phyloP scores from a whole-genome alignment of 2,888 invertebrate genomes.

The Lepeophtheirus nordmannii region DNA sequence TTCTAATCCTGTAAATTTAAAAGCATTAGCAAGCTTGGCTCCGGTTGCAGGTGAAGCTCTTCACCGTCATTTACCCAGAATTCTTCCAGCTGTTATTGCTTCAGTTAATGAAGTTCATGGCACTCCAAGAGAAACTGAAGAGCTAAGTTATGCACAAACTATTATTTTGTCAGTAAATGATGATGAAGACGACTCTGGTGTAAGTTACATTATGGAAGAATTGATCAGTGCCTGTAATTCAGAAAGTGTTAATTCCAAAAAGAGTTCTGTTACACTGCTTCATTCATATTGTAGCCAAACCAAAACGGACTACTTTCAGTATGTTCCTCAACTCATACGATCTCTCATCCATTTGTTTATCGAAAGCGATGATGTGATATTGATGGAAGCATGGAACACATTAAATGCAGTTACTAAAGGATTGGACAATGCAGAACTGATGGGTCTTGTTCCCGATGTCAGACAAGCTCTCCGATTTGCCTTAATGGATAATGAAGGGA shows the following conservation, averaged over 20 bases:
- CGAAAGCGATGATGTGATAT: slow-evolving; percentile 59
- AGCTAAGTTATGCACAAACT: slow-evolving; percentile 71
- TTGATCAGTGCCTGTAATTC: slow-evolving; percentile 58
- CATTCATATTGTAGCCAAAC: slow-evolving; percentile 79
- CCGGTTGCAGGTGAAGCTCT: slow-evolving; percentile 87
- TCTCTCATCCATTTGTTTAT: slow-evolving; percentile 72
- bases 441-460: slow-evolving; percentile 71
- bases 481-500: slow-evolving; percentile 60
- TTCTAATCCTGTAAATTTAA: slow-evolving; percentile 71
- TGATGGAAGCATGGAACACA: slow-evolving; percentile 32
- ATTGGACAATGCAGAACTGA: slow-evolving; percentile 64
- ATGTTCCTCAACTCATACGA: slow-evolving; percentile 70
- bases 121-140: slow-evolving; percentile 43
- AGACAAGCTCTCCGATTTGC: slow-evolving; percentile 83
- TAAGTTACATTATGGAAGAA: slow-evolving; percentile 70
- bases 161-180: slow-evolving; percentile 80
- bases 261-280: slow-evolving; percentile 69
- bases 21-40: slow-evolving; percentile 79
- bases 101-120: slow-evolving; percentile 55
- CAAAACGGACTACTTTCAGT: slow-evolving; percentile 67
- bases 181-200: slow-evolving; percentile 50
- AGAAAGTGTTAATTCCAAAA: slow-evolving; percentile 37
- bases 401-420: slow-evolving; percentile 35
- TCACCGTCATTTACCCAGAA: slow-evolving; percentile 72
- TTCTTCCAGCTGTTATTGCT: slow-evolving; percentile 72